These are phyloP conservation scores for Planiliza haematocheilus DNA, from an alignment of 2,113 vertebrate species.

Conservation along the genomic window DNA sequence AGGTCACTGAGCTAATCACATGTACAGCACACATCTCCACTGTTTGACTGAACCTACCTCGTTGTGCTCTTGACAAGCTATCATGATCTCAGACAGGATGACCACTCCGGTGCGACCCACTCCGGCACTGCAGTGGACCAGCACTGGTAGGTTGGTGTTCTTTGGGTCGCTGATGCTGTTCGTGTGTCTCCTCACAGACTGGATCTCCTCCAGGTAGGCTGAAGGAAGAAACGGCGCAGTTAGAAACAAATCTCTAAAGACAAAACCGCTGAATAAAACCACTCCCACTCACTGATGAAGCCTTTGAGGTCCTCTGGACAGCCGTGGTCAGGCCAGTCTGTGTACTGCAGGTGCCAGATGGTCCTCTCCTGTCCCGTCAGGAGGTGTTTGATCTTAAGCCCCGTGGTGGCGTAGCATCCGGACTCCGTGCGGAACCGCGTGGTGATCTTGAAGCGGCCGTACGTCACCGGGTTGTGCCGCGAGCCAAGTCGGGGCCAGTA, in stretches of 20 bases:
- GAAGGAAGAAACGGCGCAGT: neutral
- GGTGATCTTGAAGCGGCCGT: conserved; percentile 97
- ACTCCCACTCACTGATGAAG: conserved; percentile 90
- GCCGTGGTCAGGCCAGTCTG: conserved; percentile 97
- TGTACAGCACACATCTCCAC: neutral
- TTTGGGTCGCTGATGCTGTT: conserved; percentile 91
- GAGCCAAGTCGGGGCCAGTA: conserved; percentile 98
- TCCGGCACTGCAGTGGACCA: conserved; percentile 97
- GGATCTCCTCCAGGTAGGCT: conserved; percentile 98
- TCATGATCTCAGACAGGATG: conserved; percentile 95
- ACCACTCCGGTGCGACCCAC: conserved; percentile 95
- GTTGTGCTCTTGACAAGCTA: conserved; percentile 96
- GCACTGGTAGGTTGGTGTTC: conserved; percentile 86
- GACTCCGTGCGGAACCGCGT: conserved; percentile 97
- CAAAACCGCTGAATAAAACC: neutral
- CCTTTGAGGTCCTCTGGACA: conserved; percentile 96
- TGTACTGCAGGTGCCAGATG: conserved; percentile 98
- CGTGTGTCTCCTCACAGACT: conserved; percentile 96
- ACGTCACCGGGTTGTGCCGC: conserved; percentile 94
- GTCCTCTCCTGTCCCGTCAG: conserved; percentile 95
- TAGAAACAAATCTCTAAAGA: no score
- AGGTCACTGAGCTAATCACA: neutral
- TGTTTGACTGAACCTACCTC: conserved; percentile 83
- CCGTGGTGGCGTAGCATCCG: conserved; percentile 97
- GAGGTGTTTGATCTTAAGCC: conserved; percentile 96